phyloP scores from a whole-genome alignment of 2,797 vertebrate genomes.

The Macropodus opercularis region DNA sequence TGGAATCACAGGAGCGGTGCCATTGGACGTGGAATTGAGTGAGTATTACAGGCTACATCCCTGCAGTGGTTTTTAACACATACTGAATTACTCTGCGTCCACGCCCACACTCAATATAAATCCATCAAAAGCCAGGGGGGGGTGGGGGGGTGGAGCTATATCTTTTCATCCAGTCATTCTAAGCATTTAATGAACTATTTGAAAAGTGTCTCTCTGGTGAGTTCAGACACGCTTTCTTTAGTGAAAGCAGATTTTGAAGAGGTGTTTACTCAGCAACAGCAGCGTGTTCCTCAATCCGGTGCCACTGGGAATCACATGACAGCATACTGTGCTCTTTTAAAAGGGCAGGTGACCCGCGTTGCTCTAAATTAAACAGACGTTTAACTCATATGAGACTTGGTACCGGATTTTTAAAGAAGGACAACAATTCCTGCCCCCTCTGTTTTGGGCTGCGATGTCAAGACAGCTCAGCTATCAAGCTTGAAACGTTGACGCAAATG shows the following conservation, averaged over 20 bases:
- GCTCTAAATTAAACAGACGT: slow-evolving; percentile 56
- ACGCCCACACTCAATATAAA: slow-evolving; percentile 64
- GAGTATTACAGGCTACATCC: slow-evolving; percentile 63
- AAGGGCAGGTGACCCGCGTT: slow-evolving; percentile 56
- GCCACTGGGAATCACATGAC: slow-evolving; percentile 39
- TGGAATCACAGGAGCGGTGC: slow-evolving; percentile 74
- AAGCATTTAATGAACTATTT: slow-evolving; percentile 58
- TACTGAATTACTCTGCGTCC: slow-evolving; percentile 68
- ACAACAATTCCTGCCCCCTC: neutral
- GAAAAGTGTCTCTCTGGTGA: slow-evolving; percentile 25
- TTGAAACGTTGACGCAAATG: slow-evolving; percentile 52
- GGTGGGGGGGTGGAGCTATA: slow-evolving; percentile 29
- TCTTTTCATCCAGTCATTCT: slow-evolving; percentile 59
- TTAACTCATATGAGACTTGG: slow-evolving; percentile 28
- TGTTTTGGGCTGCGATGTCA: slow-evolving; percentile 11
- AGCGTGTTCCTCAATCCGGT: slow-evolving; percentile 47
- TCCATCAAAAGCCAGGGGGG: slow-evolving; percentile 61
- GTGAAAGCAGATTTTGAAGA: slow-evolving; percentile 27
- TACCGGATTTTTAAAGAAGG: neutral
- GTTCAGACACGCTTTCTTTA: slow-evolving; percentile 33
- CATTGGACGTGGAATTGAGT: slow-evolving; percentile 73
- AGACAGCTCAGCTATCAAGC: slow-evolving; percentile 31
- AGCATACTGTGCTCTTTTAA: slow-evolving; percentile 53
- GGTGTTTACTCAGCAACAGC: slow-evolving; percentile 44
- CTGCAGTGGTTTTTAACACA: slow-evolving; percentile 71